A percentile compares a stretch with the other conserved stretches of the same genome.
These are phyloP conservation scores for Podarcis raffonei DNA, from an alignment of 2,113 vertebrate genomes.

Conservation along the genomic window DNA sequence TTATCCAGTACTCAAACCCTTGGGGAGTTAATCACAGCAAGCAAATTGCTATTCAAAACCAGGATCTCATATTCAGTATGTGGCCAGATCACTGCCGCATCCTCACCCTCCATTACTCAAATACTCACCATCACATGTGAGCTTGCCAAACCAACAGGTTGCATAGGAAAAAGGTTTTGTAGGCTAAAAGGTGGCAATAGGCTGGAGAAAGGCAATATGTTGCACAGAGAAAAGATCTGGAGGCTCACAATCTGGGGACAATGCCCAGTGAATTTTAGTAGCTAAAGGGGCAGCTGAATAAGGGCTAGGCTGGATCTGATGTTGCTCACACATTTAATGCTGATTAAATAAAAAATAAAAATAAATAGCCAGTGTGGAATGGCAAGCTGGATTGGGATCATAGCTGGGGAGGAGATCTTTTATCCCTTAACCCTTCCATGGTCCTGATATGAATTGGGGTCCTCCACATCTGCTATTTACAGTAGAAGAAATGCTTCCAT, in stretches of 20 bases:
- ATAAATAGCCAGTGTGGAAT: neutral
- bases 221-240: too few species aligned
- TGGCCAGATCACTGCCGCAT: neutral
- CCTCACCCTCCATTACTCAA: neutral
- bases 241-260: neutral
- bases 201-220: too few species aligned
- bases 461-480: neutral
- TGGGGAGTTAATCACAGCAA: neutral
- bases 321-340: neutral
- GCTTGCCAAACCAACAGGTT: neutral
- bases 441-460: neutral
- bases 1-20: neutral
- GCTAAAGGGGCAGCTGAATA: neutral
- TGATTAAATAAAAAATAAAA: too few species aligned
- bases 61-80: neutral
- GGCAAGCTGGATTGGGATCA: neutral
- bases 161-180: neutral
- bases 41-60: neutral
- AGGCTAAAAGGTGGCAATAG: neutral
- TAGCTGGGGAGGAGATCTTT: neutral
- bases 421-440: neutral
- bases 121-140: neutral
- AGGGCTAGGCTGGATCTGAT: neutral
- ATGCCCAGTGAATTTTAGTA: neutral
- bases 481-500: neutral